A percentile compares a stretch with the other conserved stretches of the same genome.
These are phyloP conservation scores for Pogonognathellus flavescens DNA, from an alignment of 1,140 invertebrate species.

Conservation along the genomic window DNA sequence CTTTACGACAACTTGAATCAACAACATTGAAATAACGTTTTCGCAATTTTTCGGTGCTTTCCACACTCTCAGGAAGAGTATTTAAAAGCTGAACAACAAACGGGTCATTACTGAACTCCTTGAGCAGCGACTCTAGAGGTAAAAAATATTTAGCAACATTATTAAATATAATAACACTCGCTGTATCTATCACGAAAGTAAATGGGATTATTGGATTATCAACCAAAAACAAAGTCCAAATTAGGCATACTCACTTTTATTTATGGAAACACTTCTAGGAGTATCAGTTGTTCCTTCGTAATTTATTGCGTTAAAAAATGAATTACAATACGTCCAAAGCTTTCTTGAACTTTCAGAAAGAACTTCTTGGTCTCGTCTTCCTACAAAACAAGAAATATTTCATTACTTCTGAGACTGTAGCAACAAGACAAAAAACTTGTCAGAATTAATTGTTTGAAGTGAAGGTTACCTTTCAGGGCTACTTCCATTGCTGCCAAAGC, in stretches of 20 bases:
- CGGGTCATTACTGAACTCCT: constrained; percentile 59
- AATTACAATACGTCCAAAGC: constrained; percentile 62
- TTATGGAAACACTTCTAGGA: background rate
- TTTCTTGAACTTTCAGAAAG: constrained; percentile 58
- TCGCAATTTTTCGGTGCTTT: constrained; percentile 54
- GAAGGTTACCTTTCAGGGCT: constrained; percentile 59
- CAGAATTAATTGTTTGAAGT: background rate
- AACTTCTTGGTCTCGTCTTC: constrained; percentile 45
- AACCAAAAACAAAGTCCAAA: too few species aligned
- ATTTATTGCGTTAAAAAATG: constrained; percentile 61
- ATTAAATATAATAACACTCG: too few species aligned
- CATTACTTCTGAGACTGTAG: background rate
- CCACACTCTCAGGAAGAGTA: constrained; percentile 58
- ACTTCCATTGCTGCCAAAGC: constrained; percentile 61
- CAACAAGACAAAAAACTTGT: too few species aligned
- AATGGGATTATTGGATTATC: too few species aligned
- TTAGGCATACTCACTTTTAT: constrained; percentile 8
- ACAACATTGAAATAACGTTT: constrained; percentile 59
- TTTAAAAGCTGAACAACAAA: constrained; percentile 58
- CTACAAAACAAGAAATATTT: constrained; percentile 49
- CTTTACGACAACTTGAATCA: constrained; percentile 59
- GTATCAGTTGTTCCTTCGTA: constrained; percentile 26
- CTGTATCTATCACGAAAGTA: too few species aligned
- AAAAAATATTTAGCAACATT: too few species aligned
- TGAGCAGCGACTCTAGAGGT: too few species aligned